phyloP scores from a whole-genome alignment of 2,797 vertebrate genomes.

The Gallinago stenura region DNA sequence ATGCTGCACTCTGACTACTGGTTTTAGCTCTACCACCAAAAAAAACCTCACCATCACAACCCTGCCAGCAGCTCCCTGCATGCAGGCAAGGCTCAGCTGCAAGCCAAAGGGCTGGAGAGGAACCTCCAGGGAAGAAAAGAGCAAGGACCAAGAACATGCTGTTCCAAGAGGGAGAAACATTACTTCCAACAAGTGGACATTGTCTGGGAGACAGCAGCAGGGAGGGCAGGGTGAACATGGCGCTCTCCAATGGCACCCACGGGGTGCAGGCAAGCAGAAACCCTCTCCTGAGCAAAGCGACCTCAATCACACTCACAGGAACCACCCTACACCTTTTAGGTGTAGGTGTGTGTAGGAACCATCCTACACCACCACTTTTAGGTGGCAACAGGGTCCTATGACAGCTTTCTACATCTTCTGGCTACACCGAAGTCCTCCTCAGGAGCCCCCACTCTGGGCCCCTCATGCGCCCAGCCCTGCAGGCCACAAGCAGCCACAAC shows the following conservation, averaged over 20 bases:
- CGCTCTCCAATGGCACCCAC: too few species aligned
- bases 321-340: not conserved
- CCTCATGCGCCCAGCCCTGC: not conserved
- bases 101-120: too few species aligned
- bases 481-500: not conserved
- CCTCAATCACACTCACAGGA: not conserved
- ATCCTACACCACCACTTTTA: too few species aligned
- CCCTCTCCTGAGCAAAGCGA: not conserved
- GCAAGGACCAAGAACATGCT: rapidly evolving
- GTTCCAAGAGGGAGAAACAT: rapidly evolving
- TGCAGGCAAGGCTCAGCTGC: rapidly evolving
- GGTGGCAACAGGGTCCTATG: not conserved
- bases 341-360: not conserved
- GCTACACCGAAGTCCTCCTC: not conserved
- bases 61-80: not conserved
- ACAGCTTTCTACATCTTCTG: not conserved
- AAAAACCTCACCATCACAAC: rapidly evolving
- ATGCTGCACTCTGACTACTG: not conserved
- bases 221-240: not conserved
- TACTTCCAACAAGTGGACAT: too few species aligned
- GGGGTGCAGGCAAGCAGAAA: not conserved
- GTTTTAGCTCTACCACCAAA: not conserved
- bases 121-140: not conserved
- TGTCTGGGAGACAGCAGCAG: not conserved
- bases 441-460: not conserved